Evolutionary conservation across 2,113 vertebrate genomes (phyloP).

Genomic region (Zosterops borbonicus): DNA sequence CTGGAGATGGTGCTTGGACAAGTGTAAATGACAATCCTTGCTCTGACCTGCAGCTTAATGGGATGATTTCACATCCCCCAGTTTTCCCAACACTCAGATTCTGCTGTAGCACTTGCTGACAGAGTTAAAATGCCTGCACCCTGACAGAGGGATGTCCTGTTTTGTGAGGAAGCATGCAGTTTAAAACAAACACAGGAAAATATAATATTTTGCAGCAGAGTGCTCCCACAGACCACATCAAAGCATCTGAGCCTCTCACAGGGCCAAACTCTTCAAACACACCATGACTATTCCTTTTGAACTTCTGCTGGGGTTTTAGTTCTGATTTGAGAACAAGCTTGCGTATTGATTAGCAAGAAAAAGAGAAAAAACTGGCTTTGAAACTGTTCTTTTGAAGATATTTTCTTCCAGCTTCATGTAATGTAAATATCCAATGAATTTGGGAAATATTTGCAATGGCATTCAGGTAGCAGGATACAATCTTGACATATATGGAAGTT

Average conservation of each 20-base stretch:
- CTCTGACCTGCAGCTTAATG: not conserved
- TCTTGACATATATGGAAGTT: not conserved
- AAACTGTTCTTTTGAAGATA: constrained; percentile 28
- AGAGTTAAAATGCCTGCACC: not conserved
- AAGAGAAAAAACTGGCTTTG: not conserved
- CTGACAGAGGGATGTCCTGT: not conserved
- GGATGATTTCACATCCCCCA: not conserved
- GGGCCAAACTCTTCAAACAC: not conserved
- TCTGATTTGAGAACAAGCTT: constrained; percentile 8
- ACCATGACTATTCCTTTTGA: not conserved
- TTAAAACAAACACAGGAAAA: not conserved
- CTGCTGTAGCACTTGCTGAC: too few species aligned
- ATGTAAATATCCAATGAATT: not conserved
- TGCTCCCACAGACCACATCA: not conserved
- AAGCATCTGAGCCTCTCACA: not conserved
- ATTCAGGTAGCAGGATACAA: not conserved
- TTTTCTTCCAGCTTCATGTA: not conserved
- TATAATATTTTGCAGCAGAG: not conserved
- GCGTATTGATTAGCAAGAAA: constrained; percentile 5
- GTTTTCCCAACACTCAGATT: not conserved
- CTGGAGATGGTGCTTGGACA: fast-evolving
- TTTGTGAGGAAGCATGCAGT: not conserved
- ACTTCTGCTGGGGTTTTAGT: not conserved
- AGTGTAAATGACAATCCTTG: not conserved
- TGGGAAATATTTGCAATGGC: not conserved